phyloP scores from a whole-genome alignment of 2,888 invertebrate species.

The Crocallis elinguaria region DNA sequence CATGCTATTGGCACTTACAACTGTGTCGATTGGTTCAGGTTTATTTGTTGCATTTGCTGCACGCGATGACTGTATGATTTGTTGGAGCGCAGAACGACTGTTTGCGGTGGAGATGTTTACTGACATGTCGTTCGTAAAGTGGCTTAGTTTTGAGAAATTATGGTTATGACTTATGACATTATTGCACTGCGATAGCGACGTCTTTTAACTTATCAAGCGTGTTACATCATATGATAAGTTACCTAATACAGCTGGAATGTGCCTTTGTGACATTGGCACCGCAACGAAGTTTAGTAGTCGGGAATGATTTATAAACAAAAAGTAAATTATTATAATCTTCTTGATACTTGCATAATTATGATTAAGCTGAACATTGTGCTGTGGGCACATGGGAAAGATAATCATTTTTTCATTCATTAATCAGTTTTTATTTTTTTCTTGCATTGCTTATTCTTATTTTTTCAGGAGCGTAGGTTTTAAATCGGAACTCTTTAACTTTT shows the following conservation, averaged over 20 bases:
- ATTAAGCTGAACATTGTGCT: too few relatives aligned
- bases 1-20: conserved; percentile 49
- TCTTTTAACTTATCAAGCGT: not conserved
- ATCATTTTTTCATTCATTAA: too few relatives aligned
- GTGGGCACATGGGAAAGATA: too few relatives aligned
- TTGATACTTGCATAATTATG: too few relatives aligned
- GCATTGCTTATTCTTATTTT: too few relatives aligned
- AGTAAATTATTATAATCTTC: too few relatives aligned
- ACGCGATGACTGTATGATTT: conserved; percentile 53
- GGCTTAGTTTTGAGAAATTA: not conserved
- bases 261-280: not conserved
- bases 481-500: not conserved
- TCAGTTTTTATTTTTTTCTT: too few relatives aligned
- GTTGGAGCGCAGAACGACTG: conserved; percentile 9
- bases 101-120: conserved; percentile 15
- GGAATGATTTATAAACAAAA: too few relatives aligned
- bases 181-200: not conserved
- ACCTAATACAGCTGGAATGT: too few relatives aligned
- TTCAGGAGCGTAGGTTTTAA: not conserved
- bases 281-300: too few relatives aligned
- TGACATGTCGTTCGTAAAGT: conserved; percentile 4
- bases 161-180: conserved; percentile 1
- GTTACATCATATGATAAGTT: too few relatives aligned
- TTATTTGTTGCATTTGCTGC: conserved; percentile 54
- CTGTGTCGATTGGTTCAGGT: conserved; percentile 45